A percentile compares a stretch with the other conserved stretches of the same genome.
Evolutionary conservation across 2,797 vertebrate species (phyloP).

Genomic region (Phyllotis vaccarum): DNA sequence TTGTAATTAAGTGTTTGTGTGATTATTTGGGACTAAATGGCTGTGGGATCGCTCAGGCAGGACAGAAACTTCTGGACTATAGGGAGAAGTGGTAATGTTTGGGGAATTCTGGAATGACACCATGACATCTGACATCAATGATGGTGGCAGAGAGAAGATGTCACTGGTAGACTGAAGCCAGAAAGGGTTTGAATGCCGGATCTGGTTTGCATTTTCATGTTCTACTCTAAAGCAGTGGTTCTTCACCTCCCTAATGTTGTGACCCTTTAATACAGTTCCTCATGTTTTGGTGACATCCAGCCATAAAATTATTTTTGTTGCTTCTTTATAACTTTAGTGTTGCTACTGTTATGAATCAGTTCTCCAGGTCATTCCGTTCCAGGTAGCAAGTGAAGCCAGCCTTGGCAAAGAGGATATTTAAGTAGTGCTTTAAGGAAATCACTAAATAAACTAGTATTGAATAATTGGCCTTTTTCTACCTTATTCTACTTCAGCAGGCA

Average conservation of each 20-base stretch:
- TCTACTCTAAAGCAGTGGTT: neutral
- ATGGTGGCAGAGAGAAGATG: neutral
- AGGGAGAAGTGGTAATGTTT: neutral
- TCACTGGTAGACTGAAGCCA: neutral
- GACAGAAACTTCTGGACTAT: no score
- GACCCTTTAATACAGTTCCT: neutral
- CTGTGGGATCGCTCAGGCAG: no score
- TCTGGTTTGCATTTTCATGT: neutral
- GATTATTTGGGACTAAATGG: no score
- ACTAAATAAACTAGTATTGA: neutral
- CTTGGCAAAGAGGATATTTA: neutral
- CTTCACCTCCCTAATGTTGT: neutral
- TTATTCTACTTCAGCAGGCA: neutral
- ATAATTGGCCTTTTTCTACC: neutral
- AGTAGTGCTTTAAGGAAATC: neutral
- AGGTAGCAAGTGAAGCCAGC: neutral
- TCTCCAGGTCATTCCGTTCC: neutral
- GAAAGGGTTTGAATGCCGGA: neutral
- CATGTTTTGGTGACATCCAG: neutral
- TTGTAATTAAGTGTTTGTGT: no score
- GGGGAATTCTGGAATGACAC: neutral
- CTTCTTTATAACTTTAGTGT: neutral
- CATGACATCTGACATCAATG: no score
- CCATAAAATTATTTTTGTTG: neutral
- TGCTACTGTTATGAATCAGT: neutral